A percentile compares a stretch with the other conserved stretches of the same genome.
Conservation (phyloP, 2,888 invertebrate species). For the Brachypalpus laphriformis region DNA sequence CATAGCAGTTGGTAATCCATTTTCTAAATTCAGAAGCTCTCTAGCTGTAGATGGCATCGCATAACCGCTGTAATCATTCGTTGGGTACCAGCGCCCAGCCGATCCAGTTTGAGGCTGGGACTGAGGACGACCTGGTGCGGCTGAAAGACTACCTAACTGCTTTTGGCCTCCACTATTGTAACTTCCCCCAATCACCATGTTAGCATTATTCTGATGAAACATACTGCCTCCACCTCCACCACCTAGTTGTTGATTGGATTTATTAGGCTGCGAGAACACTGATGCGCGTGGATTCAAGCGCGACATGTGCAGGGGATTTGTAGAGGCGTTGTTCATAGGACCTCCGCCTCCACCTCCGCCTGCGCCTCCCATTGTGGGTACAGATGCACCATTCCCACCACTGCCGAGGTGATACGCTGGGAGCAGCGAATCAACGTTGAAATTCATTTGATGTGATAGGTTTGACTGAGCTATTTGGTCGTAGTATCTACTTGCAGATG, state of each 20-base stretch:
- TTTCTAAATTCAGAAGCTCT: conserved; percentile 81
- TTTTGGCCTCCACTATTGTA: conserved; percentile 74
- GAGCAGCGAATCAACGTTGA: conserved; percentile 77
- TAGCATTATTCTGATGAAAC: conserved; percentile 77
- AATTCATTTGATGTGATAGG: conserved; percentile 77
- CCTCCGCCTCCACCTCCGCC: conserved; percentile 39
- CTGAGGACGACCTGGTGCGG: conserved; percentile 78
- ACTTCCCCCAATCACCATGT: conserved; percentile 65
- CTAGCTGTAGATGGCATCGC: conserved; percentile 77
- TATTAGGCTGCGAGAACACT: conserved; percentile 85
- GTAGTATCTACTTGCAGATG: conserved; percentile 78
- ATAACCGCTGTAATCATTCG: conserved; percentile 77
- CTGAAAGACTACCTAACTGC: conserved; percentile 54
- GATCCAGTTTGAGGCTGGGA: conserved; percentile 79
- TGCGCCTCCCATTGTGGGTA: conserved; percentile 51
- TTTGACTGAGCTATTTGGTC: conserved; percentile 76
- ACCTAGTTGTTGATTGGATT: conserved; percentile 70
- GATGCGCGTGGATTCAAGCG: conserved; percentile 92
- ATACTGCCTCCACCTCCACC: conserved; percentile 74
- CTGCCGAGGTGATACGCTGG: conserved; percentile 75
- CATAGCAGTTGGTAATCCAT: conserved; percentile 78
- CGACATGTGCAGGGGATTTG: conserved; percentile 84
- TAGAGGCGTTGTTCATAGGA: conserved; percentile 77
- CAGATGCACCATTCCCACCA: conserved; percentile 53
- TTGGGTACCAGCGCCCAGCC: conserved; percentile 65